Evolutionary conservation across 1,140 invertebrate species (phyloP), one percentile per base, ranked within the genome.

Genomic region (Tenebrio molitor): DNA sequence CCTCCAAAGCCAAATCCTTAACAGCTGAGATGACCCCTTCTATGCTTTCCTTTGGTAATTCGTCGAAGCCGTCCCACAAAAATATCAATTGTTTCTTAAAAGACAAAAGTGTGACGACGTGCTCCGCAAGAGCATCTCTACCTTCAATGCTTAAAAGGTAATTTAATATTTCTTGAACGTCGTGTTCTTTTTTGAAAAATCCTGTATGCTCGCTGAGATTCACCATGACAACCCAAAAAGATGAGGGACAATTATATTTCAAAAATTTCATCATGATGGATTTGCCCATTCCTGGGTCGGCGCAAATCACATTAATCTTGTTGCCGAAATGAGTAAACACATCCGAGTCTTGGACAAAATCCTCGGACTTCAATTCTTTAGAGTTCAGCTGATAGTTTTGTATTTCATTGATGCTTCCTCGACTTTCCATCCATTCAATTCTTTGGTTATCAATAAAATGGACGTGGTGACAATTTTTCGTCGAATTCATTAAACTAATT

Each of bases 241-340:
- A 14, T n/a, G 12, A 25, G 12, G 23, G 50, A 33, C 23, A 33
- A 29, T 6, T 29, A 29, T 6, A 17, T n/a, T 25, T 29, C n/a
- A 58, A 25, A 34, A 19, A 7, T n/a, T 53, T 23, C 21, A 15
- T 58, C 12, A 23, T 58, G 8, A 58, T 15, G 5, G 50, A 6
- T 58, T 58, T 58, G 10, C 50, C 50, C 23, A 58, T 58, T 7
- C 50, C 50, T 14, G 50, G 23, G 6, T 58, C 12, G 50, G 50
- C 23, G 14, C 21, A 25, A 58, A 58, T 58, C 10, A 58, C 15
- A 34, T 58, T 58, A 3, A 58, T 10, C 23, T 14, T 21, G 23
- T 58, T 58, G n/a, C 29, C 29, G 14, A 58, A 58, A 25, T 58
- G 21, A 10, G 5, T 2, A 0, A 58, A 14, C 1, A 58, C 21